Evolutionary conservation across 2,888 invertebrate species (phyloP).

Genomic region (Hirtodrosophila duncani): DNA sequence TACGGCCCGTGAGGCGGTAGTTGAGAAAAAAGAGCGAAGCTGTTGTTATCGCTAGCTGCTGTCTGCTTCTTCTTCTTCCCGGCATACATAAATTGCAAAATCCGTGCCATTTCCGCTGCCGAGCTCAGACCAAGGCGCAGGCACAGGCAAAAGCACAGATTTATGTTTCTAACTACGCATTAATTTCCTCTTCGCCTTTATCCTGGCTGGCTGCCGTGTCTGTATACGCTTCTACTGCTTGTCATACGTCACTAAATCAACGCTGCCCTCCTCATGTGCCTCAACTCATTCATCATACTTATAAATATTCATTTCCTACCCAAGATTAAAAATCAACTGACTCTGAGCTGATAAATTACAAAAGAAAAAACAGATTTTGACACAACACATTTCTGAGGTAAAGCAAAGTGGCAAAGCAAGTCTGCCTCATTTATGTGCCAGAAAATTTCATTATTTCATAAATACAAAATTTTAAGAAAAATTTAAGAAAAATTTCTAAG

Average conservation of each 20-base stretch:
- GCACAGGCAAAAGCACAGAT: conserved; percentile 45
- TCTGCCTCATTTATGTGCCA: neutral
- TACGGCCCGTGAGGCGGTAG: conserved; percentile 39
- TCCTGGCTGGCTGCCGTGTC: conserved; percentile 33
- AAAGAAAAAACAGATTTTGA: too few species aligned
- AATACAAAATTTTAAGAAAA: too few species aligned
- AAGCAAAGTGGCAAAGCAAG: too few species aligned
- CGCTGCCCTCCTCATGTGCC: conserved; percentile 37
- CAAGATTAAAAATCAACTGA: conserved; percentile 76
- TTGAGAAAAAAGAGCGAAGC: conserved; percentile 14
- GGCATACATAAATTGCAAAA: conserved; percentile 58
- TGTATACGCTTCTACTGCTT: too few species aligned
- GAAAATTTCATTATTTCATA: too few species aligned
- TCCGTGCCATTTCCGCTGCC: conserved; percentile 58
- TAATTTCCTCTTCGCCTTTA: conserved; percentile 71
- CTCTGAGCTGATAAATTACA: conserved; percentile 72
- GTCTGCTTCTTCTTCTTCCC: neutral
- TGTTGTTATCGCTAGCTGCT: conserved; percentile 3
- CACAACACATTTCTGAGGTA: too few species aligned
- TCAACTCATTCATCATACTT: conserved; percentile 68
- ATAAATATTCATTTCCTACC: conserved; percentile 69
- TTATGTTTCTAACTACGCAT: conserved; percentile 71
- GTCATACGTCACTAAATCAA: conserved; percentile 71
- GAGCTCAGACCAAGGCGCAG: neutral
- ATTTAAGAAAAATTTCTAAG: too few species aligned